phyloP scores from a whole-genome alignment of 2,113 vertebrate genomes.

The Argyrosomus japonicus region DNA sequence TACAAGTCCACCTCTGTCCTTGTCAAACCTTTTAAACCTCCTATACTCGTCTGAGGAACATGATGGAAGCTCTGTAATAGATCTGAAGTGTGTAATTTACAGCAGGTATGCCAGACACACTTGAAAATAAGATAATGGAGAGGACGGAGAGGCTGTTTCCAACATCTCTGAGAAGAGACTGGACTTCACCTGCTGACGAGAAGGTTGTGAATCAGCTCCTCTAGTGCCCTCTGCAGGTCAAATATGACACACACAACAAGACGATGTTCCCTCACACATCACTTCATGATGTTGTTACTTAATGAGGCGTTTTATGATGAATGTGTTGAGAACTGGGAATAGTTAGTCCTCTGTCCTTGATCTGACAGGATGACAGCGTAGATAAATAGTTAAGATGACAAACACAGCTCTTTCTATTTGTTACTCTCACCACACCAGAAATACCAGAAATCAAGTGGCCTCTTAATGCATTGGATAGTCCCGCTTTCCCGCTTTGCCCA shows the following conservation, averaged over 20 bases:
- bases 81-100: background rate
- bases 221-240: slow-evolving; percentile 57
- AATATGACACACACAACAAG: background rate
- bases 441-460: background rate
- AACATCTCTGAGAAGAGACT: background rate
- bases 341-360: background rate
- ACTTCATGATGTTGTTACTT: background rate
- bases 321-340: background rate
- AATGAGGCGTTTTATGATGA: background rate
- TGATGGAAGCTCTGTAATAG: background rate
- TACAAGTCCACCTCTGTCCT: background rate
- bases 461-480: too few relatives aligned
- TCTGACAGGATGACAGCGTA: background rate
- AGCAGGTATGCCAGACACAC: background rate
- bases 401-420: background rate
- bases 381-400: background rate
- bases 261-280: background rate
- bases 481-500: background rate
- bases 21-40: background rate
- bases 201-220: slow-evolving; percentile 27
- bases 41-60: background rate
- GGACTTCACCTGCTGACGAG: too few relatives aligned
- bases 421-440: too few relatives aligned
- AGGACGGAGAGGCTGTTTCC: background rate
- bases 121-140: background rate